A percentile compares a stretch with the other conserved stretches of the same genome.
These are phyloP conservation scores for Eretmochelys imbricata DNA, from an alignment of 2,113 vertebrate genomes.

Conservation along the genomic window DNA sequence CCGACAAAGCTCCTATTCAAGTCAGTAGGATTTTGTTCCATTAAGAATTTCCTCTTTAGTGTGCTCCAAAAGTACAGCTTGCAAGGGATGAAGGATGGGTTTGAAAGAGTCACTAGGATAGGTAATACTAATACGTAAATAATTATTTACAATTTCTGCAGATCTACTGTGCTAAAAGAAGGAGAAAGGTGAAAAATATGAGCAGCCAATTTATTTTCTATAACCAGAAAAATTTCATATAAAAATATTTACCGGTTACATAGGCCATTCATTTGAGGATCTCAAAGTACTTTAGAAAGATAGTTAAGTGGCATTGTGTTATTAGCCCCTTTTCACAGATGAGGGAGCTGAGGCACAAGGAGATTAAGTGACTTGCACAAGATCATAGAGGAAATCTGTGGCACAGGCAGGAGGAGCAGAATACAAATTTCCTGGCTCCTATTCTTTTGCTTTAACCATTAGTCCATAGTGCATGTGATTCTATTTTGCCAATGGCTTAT, in stretches of 20 bases:
- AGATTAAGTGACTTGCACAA: neutral
- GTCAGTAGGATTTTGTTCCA: neutral
- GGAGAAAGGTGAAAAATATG: neutral
- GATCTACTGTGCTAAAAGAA: conserved; percentile 16
- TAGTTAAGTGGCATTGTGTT: neutral
- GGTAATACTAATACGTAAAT: neutral
- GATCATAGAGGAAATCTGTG: neutral
- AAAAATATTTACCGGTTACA: neutral
- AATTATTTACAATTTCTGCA: neutral
- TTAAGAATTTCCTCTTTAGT: conserved; percentile 3
- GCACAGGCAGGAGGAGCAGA: neutral
- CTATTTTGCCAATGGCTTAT: conserved; percentile 69
- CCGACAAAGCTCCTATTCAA: neutral
- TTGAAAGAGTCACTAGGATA: neutral
- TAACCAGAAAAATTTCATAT: neutral
- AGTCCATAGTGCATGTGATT: neutral
- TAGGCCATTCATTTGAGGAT: neutral
- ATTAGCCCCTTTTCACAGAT: neutral
- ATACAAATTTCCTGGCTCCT: neutral
- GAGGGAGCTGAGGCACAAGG: neutral
- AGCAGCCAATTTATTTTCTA: neutral
- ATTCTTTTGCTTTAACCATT: neutral
- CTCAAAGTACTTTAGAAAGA: conserved; percentile 19
- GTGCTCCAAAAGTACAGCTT: neutral
- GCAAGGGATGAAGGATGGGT: neutral